Conservation (phyloP, 23 tunicate species). For the Oikopleura dioica region DNA sequence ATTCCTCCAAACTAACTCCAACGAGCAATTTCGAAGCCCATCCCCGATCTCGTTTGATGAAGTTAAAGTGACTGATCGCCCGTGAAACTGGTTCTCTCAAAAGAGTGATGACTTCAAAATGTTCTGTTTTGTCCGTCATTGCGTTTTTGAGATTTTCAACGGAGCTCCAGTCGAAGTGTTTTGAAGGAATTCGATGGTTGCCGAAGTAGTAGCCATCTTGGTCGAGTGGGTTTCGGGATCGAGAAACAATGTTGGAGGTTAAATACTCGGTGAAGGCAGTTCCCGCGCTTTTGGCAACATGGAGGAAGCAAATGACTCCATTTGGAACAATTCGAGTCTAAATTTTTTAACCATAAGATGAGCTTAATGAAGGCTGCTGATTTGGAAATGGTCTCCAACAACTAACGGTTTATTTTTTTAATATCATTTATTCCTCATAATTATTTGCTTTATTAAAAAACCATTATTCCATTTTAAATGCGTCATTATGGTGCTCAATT, state of each 20-base stretch:
- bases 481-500: no score
- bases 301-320: neutral
- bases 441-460: no score
- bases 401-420: no score
- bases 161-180: neutral
- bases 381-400: no score
- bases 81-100: neutral
- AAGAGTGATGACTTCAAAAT: neutral
- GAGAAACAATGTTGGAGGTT: neutral
- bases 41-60: neutral
- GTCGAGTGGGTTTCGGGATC: neutral
- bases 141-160: neutral
- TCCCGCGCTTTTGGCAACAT: neutral
- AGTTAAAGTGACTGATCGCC: neutral
- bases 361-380: no score
- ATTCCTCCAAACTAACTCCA: neutral
- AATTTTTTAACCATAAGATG: no score
- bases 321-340: no score
- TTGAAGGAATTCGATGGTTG: no score
- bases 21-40: neutral
- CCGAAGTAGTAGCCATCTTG: no score
- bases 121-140: neutral
- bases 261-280: neutral
- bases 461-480: no score
- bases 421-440: no score